Evolutionary conservation across 1,140 invertebrate species (phyloP), one percentile per base, ranked within the genome.

Genomic region (Brachionus angularis): DNA sequence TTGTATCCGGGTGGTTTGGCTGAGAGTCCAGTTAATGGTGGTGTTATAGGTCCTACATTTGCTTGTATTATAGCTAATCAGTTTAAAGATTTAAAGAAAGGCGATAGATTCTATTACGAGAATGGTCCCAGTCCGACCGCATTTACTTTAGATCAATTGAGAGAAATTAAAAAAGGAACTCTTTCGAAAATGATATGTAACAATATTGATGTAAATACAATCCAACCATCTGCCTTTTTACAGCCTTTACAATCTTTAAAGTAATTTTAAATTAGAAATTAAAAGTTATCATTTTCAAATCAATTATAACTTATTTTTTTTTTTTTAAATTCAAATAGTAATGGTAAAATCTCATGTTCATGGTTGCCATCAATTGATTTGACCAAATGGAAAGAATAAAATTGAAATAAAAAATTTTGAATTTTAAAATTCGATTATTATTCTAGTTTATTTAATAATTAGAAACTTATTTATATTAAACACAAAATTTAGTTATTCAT

Each of bases 51-150:
- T 5, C 93, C 94, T 0, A 97, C 93, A 0, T 91, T 96, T 77
- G 92, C 91, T 25, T 97, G 94, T 77, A 46, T 98, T 72, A 90
- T 98, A 73, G 92, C 89, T 34, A 90, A 93, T 72, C 93, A 96
- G 82, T 96, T 96, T 82, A 83, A 89, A 72, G 89, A 93, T 77
- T 82, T 91, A 21, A 87, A 91, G 72, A 84, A 88, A 73, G 95
- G 94, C 50, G 95, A 98, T 80, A 85, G 93, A 76, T 97, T 95
- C 80, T 98, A 93, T 91, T 97, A 93, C 76, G 94, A 96, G 36
- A 85, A 71, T 42, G 67, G 67, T 12, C 46, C 46, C 25, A 42
- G 67, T 52, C 47, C 49, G 12, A 52, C 47, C 27, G 67, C 46
- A 14, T 71, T 71, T 46, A 52, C 25, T 3, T 25, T 67, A 14